Conservation (phyloP, 2,888 invertebrate species). For the Drosophila planitibia region DNA sequence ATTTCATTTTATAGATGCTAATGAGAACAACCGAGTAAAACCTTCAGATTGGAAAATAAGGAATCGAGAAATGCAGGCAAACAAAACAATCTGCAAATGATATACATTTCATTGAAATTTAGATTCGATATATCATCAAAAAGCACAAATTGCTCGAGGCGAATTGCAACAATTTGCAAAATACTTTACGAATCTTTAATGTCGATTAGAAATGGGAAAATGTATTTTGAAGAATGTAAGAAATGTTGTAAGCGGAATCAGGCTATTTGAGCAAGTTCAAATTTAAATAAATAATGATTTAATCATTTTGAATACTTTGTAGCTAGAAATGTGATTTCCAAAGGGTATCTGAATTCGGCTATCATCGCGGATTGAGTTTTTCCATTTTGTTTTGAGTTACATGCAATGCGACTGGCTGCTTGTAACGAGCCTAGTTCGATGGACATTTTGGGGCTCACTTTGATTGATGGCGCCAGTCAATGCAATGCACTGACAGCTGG, state of each 20-base stretch:
- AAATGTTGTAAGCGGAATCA: neutral
- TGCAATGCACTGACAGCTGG: constrained; percentile 42
- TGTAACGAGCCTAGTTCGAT: constrained; percentile 56
- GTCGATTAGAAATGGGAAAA: neutral
- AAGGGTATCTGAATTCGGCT: constrained; percentile 12
- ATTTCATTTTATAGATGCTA: neutral
- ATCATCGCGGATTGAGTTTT: neutral
- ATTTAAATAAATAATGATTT: neutral
- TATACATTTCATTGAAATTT: neutral
- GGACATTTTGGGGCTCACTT: constrained; percentile 46
- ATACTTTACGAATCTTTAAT: neutral
- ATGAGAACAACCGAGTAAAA: neutral
- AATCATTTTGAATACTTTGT: neutral
- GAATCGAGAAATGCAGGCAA: neutral
- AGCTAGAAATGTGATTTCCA: neutral
- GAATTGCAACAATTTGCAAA: neutral
- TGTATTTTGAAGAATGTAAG: neutral
- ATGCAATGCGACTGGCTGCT: constrained; percentile 34
- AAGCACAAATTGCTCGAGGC: neutral
- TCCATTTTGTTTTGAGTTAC: constrained; percentile 30
- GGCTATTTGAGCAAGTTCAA: neutral
- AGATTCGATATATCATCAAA: neutral
- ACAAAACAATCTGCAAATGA: neutral
- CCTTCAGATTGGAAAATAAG: neutral
- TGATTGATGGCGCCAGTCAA: constrained; percentile 68